Base-by-base conservation (phyloP, 2,888 invertebrate genomes). In the Theretra japonica region DNA sequence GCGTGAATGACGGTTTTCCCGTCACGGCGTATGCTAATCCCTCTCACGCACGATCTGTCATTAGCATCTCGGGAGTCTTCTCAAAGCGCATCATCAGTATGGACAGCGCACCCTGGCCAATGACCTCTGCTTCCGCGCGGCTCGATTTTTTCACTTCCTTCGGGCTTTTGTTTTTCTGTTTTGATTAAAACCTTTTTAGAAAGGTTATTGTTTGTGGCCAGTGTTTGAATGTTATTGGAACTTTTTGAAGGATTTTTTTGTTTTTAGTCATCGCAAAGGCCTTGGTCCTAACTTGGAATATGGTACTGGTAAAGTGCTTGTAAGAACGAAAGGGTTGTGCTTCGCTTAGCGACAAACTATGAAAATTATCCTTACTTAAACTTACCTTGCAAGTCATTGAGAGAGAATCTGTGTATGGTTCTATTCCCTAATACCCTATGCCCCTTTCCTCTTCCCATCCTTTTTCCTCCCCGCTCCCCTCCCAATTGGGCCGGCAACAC, bases 81-180 rank as follows among this genome's bases (percentile, higher is more conserved):
- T 65, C 65, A 65, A 65, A 65, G 50, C 48, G 70, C 72, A 57
- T 11, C 50, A 90, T 90, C 90, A 91, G 84, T 92, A 92, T 92
- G 92, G 79, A 78, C 75, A 75, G 73, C 84, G 83, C 89, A 85
- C 76, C 79, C 74, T 73, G 80, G 82, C 89, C 92, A 92, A 89
- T 79, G 92, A 72, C 91, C 93, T 86, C 25, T 75, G 86, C 90
- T 93, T 92, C 92, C 93, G 90, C 75, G 85, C 86, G 78, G 79
- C 75, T 74, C 77, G 79, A 88, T 86, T 86, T 87, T 87, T 87
- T 82, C 82, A 89, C 88, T 90, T 90, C 90, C 89, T 88, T 83
- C 84, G 65, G 41, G 65, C 65, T 65, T 48, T 65, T 65, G 65
- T 65, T 65, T 48, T 65, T 65, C 30, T 69, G 56, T 69, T 65